Percentiles rank a stretch among this genome's conserved stretches.
These are phyloP conservation scores for Euspilapteryx auroguttella DNA, from an alignment of 2,888 invertebrate species.

Conservation along the genomic window DNA sequence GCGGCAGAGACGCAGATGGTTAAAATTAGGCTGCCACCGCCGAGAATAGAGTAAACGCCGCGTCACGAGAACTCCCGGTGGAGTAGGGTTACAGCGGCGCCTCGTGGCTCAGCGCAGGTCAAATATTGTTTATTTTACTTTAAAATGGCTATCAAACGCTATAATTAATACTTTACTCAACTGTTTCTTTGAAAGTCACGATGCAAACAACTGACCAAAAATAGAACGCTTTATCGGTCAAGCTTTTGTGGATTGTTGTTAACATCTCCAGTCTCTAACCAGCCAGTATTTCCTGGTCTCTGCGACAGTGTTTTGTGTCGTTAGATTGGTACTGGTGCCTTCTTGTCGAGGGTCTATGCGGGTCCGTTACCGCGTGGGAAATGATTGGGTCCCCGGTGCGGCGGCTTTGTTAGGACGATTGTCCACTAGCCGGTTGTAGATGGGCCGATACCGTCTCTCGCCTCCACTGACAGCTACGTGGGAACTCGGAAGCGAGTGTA, in stretches of 20 bases:
- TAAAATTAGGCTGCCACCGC: constrained; percentile 49
- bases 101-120: no score
- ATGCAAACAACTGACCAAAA: no score
- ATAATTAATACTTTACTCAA: no score
- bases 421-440: constrained; percentile 54
- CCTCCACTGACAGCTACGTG: not conserved
- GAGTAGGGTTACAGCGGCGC: no score
- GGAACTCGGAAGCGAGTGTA: constrained; percentile 1
- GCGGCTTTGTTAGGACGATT: constrained; percentile 58
- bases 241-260: no score
- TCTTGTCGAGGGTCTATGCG: constrained; percentile 34
- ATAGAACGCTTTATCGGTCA: no score
- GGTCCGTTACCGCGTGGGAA: constrained; percentile 60
- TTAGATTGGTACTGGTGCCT: constrained; percentile 20
- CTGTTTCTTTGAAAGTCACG: no score
- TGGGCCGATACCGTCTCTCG: constrained; percentile 33
- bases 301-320: not conserved
- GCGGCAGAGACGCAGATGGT: constrained; percentile 53
- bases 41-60: constrained; percentile 54
- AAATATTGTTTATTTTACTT: no score
- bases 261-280: no score
- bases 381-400: constrained; percentile 40
- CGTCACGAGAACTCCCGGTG: no score
- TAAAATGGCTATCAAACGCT: no score
- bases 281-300: no score